These are phyloP conservation scores for Mythimna ferrago DNA, from an alignment of 2,888 invertebrate species.

Conservation along the genomic window DNA sequence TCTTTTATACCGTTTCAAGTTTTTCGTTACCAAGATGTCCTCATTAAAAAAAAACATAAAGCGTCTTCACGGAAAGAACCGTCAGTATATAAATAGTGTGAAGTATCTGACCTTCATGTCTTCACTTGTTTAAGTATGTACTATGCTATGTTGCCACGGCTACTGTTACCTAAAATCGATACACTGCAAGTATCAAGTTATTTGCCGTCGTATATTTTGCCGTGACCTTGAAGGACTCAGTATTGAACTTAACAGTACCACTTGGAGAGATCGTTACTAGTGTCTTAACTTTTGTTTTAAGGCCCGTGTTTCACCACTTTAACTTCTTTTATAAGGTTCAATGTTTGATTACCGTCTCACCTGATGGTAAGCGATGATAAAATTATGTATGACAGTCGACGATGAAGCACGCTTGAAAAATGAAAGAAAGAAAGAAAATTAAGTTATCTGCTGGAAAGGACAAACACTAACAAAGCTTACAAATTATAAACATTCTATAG, in stretches of 20 bases:
- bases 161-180: slow-evolving; percentile 36
- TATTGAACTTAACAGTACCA: slow-evolving; percentile 22
- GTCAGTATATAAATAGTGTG: background rate
- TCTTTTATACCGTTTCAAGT: too few relatives aligned
- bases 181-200: slow-evolving; percentile 25
- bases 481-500: too few relatives aligned
- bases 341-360: too few relatives aligned
- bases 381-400: too few relatives aligned
- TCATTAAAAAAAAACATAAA: background rate
- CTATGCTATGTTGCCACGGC: slow-evolving; percentile 13
- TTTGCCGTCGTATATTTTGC: slow-evolving; percentile 8
- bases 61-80: background rate
- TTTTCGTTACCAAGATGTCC: too few relatives aligned
- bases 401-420: too few relatives aligned
- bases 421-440: too few relatives aligned
- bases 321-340: too few relatives aligned
- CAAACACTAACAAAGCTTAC: too few relatives aligned
- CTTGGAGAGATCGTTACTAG: slow-evolving; percentile 32
- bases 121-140: slow-evolving; percentile 1
- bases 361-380: too few relatives aligned
- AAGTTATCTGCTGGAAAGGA: too few relatives aligned
- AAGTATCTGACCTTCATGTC: slow-evolving; percentile 21
- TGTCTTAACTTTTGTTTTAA: background rate
- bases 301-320: too few relatives aligned
- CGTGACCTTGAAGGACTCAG: slow-evolving; percentile 26